These are phyloP conservation scores for Neosalanx taihuensis DNA, from an alignment of 2,797 vertebrate species.

Conservation along the genomic window DNA sequence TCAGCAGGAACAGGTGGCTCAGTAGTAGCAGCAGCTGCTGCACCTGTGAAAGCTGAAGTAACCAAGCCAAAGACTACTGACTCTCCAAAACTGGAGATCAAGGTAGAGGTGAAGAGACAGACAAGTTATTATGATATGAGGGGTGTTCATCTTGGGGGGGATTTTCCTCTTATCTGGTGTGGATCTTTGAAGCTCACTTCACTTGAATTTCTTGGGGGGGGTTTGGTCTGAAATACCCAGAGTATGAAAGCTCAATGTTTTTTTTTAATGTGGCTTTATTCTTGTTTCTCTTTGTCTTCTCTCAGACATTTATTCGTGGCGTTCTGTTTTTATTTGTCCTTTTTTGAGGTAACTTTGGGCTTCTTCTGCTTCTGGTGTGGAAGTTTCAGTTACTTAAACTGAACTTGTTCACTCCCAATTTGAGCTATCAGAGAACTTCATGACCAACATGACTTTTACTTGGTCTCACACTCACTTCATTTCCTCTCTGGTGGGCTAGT, in stretches of 20 bases:
- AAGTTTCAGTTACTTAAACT: neutral
- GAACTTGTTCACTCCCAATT: neutral
- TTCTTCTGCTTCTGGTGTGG: neutral
- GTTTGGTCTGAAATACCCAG: too few species aligned
- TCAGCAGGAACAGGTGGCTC: neutral
- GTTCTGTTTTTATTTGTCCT: neutral
- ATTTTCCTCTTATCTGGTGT: neutral
- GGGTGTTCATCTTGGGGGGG: neutral
- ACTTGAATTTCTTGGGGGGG: neutral
- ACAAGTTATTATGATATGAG: neutral
- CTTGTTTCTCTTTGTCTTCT: neutral
- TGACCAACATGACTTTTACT: neutral
- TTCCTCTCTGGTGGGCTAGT: conserved; percentile 19
- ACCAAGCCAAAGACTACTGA: conserved; percentile 41
- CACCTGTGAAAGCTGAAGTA: conserved; percentile 10
- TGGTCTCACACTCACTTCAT: too few species aligned
- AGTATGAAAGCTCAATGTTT: too few species aligned
- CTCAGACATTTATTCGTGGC: neutral
- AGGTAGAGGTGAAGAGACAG: conserved; percentile 53
- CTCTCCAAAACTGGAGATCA: conserved; percentile 43
- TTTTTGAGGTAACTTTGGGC: neutral
- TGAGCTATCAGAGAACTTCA: neutral
- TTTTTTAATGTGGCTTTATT: neutral
- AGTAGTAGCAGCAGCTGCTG: conserved; percentile 9
- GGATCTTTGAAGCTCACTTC: neutral